Percentiles rank a stretch among this genome's conserved stretches.
phyloP scores from a whole-genome alignment of 2,113 vertebrate genomes.

The Crotalus tigris region DNA sequence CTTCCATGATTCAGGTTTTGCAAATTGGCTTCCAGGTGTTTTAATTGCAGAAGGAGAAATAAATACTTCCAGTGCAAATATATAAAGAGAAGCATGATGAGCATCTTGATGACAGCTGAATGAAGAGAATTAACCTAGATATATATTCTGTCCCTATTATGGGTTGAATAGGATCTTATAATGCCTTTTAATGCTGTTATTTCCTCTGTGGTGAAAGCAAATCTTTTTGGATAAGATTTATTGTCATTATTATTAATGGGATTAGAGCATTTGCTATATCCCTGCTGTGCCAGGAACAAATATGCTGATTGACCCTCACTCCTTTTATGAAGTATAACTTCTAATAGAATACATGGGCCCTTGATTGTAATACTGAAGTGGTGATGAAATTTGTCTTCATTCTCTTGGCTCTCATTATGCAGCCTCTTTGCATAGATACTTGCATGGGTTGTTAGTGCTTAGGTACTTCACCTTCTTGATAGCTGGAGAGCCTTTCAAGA shows the following conservation, averaged over 20 bases:
- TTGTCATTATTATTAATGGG: constrained; percentile 28
- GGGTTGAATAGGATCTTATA: constrained; percentile 1
- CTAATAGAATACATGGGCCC: not conserved
- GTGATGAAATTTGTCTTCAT: not conserved
- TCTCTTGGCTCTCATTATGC: fast-evolving
- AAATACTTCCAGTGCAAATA: not conserved
- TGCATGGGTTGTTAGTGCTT: not conserved
- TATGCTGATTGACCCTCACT: constrained; percentile 37
- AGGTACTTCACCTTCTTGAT: fast-evolving
- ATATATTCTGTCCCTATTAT: not conserved
- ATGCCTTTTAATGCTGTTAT: constrained; percentile 34
- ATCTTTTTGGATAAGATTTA: constrained; percentile 47
- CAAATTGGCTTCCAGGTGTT: not conserved
- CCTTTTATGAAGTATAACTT: not conserved
- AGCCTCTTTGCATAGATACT: not conserved
- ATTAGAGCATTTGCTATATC: constrained; percentile 40
- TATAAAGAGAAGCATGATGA: fast-evolving
- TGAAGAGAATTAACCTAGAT: not conserved
- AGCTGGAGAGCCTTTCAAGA: not conserved
- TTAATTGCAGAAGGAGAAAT: not conserved
- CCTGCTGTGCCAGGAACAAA: constrained; percentile 44
- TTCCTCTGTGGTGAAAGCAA: fast-evolving
- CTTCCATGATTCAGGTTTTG: not conserved
- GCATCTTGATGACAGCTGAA: fast-evolving
- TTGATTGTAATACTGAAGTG: not conserved